Evolutionary conservation across 2,888 invertebrate genomes (phyloP).

Genomic region (Caenorhabditis japonica): DNA sequence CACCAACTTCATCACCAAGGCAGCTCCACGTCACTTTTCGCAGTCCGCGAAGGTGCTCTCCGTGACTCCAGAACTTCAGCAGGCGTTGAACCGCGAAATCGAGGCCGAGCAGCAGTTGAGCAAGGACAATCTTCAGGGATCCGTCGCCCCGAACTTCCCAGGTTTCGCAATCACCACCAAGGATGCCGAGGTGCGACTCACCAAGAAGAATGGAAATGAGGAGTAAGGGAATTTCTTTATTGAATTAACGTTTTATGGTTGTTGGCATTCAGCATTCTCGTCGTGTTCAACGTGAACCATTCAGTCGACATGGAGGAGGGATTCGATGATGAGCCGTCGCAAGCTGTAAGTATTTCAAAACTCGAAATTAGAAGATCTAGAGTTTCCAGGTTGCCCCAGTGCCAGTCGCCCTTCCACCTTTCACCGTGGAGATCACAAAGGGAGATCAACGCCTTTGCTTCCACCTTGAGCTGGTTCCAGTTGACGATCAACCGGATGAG

Average conservation of each 20-base stretch:
- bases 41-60: conserved; percentile 49
- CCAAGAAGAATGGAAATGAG: conserved; percentile 81
- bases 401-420: conserved; percentile 87
- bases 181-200: conserved; percentile 89
- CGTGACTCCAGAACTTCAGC: conserved; percentile 82
- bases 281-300: conserved; percentile 93
- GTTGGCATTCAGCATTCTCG: conserved; percentile 83
- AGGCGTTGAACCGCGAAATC: conserved; percentile 93
- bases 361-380: neutral
- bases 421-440: conserved; percentile 88
- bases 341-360: conserved; percentile 12
- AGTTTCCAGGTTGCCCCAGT: conserved; percentile 60
- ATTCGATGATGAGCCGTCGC: conserved; percentile 61
- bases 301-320: conserved; percentile 87
- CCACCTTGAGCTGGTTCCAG: conserved; percentile 71
- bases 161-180: conserved; percentile 87
- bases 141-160: conserved; percentile 83
- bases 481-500: conserved; percentile 76
- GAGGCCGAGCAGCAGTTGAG: conserved; percentile 84
- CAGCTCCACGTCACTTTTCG: conserved; percentile 37
- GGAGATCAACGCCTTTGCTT: conserved; percentile 81
- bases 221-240: conserved; percentile 77
- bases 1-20: conserved; percentile 17
- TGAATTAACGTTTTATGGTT: neutral
- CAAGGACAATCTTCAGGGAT: conserved; percentile 68